Base-by-base conservation (phyloP, 2,888 invertebrate genomes). In the Xiphydria camelus region DNA sequence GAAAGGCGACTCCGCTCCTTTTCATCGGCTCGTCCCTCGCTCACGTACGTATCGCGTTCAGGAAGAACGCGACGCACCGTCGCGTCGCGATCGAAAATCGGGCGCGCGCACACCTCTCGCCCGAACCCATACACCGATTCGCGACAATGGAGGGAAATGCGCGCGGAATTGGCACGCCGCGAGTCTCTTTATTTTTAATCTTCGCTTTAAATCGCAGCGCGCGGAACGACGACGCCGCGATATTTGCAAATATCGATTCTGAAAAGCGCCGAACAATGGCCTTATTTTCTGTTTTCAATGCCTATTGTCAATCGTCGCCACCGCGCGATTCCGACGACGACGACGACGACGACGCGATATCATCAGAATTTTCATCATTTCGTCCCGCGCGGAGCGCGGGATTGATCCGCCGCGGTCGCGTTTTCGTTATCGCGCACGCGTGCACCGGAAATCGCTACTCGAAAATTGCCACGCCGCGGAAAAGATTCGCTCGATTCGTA, bases 181-280 rank as follows among this genome's bases (percentile, higher is more conserved):
- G n/a, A n/a, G n/a, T n/a, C 61, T 59, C 62, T 66, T 64, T 68
- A 66, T 68, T 69, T 68, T 67, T 62, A 68, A 69, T 68, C 66
- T 62, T 56, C 61, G 61, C 60, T 59, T 61, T 58, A 66, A 68
- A 66, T 66, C 64, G 62, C 51, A 42, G 29, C 39, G 32, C 19
- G 48, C 54, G 49, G 53, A 22, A 31, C 20, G 35, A 43, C 31
- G 15, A 22, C 49, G 52, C 44, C 51, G 53, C 49, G 57, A 61
- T 73, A 72, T 73, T 73, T 72, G 68, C 69, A 70, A 73, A 73
- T 71, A 75, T 73, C 70, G 72, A 74, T 72, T 75, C 69, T 73
- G 71, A 71, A 75, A 73, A 74, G 70, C 68, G 58, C 59, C 64
- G 69, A 69, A 74, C 75, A 74, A 74, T 75, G 64, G 66, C 66